Evolutionary conservation across 2,113 vertebrate species (phyloP).

Genomic region (Proteles cristata): DNA sequence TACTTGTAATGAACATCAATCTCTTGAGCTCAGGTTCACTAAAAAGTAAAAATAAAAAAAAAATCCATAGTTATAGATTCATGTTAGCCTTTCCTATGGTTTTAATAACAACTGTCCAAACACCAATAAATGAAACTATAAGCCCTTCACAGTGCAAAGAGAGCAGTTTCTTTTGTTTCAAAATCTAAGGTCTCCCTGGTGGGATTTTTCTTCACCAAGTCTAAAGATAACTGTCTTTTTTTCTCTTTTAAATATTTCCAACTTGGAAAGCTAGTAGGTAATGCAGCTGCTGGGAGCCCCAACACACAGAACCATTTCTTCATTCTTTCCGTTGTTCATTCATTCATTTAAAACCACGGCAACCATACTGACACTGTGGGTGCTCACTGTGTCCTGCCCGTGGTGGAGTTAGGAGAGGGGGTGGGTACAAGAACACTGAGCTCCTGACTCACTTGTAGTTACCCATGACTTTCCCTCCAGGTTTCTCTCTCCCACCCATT

Average conservation of each 20-base stretch:
- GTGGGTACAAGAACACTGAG: neutral
- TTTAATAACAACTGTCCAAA: conserved; percentile 11
- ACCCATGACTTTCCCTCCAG: fast-evolving
- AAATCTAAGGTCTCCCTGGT: conserved; percentile 7
- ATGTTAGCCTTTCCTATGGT: conserved; percentile 35
- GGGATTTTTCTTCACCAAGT: conserved; percentile 11
- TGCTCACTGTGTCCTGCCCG: fast-evolving
- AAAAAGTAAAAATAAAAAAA: conserved; percentile 68
- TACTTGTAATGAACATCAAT: conserved; percentile 63
- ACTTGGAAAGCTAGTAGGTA: neutral
- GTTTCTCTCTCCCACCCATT: neutral
- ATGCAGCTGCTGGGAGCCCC: neutral
- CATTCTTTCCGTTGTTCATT: neutral
- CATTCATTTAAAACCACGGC: neutral
- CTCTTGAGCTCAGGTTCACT: conserved; percentile 69
- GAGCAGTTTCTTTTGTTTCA: neutral
- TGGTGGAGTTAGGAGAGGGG: neutral
- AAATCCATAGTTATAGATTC: conserved; percentile 76
- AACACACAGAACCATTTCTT: neutral
- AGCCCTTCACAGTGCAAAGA: neutral
- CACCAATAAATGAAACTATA: fast-evolving
- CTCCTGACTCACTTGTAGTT: neutral
- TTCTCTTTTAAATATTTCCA: conserved; percentile 37
- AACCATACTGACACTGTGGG: neutral
- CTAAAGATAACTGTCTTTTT: neutral